Evolutionary conservation across 2,797 vertebrate species (phyloP), one percentile per base, ranked within the genome.

Genomic region (Lophotriccus pileatus): DNA sequence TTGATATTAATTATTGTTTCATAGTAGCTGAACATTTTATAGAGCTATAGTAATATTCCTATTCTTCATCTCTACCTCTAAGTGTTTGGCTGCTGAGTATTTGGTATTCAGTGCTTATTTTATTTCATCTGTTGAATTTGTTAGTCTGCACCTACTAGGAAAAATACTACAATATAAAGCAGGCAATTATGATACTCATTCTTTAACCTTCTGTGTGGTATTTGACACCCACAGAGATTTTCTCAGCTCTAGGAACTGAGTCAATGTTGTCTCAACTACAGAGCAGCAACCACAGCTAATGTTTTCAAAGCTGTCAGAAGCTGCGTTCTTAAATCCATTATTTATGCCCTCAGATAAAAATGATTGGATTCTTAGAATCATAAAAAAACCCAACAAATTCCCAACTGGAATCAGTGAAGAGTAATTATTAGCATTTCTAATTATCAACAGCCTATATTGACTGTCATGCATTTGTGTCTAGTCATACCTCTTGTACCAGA

Each of bases 151-250:
- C 23, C 58, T 72, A 73, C 60, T 74, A 55, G 50, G 75, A 90
- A 88, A 92, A 91, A 69, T 39, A 55, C 30, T 84, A 24, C 69
- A 85, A 58, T 70, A 85, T 58, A 80, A 95, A 96, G 67, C 34
- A 76, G 43, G 25, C 39, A 67, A 59, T 91, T 84, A 76, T 34
- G 17, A 44, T 89, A 81, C 72, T 92, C 4, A 69, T 78, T 92
- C 88, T 73, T 89, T 84, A 92, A 88, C 44, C n/a, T 92, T 78
- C 62, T 75, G 14, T 55, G 50, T 66, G 58, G 89, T 85, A 93
- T 94, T 75, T 94, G 73, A 78, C 82, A 94, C 34, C 19, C 91
- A 84, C 25, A 46, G 93, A 93, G 85, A 87, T 88, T 89, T 95
- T 90, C 70, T 41, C 63, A 53, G 74, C 67, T 88, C 63, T 89